Conservation (phyloP, 1,140 invertebrate species). For the Colletes latitarsis region DNA sequence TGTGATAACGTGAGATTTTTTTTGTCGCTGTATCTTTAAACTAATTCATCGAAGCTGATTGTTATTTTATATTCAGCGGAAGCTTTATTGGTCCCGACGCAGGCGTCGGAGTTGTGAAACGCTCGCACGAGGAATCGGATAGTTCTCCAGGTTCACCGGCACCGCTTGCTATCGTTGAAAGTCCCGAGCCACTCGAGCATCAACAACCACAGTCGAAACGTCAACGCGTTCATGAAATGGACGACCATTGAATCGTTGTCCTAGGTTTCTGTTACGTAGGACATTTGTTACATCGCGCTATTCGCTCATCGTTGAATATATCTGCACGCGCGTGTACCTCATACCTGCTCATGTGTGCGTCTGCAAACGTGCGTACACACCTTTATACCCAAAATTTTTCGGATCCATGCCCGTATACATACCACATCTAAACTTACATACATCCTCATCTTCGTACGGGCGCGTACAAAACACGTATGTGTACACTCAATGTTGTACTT, state of each 20-base stretch:
- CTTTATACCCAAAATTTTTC: constrained; percentile 20
- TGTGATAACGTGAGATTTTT: neutral
- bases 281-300: constrained; percentile 76
- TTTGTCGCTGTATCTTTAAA: too few species aligned
- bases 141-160: constrained; percentile 79
- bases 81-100: constrained; percentile 78
- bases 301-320: constrained; percentile 65
- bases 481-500: constrained; percentile 24
- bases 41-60: neutral
- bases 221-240: constrained; percentile 77
- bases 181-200: constrained; percentile 77
- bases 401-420: constrained; percentile 41
- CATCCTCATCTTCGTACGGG: constrained; percentile 20
- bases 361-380: constrained; percentile 27
- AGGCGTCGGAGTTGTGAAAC: constrained; percentile 74
- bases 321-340: constrained; percentile 46
- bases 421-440: constrained; percentile 25
- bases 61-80: constrained; percentile 66
- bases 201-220: constrained; percentile 73
- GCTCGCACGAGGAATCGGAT: constrained; percentile 76
- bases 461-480: neutral
- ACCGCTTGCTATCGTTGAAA: constrained; percentile 79
- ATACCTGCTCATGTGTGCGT: constrained; percentile 14
- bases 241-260: constrained; percentile 77
- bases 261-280: constrained; percentile 76